A percentile compares a stretch with the other conserved stretches of the same genome.
phyloP scores from a whole-genome alignment of 2,113 vertebrate species.

The Tetrao urogallus region DNA sequence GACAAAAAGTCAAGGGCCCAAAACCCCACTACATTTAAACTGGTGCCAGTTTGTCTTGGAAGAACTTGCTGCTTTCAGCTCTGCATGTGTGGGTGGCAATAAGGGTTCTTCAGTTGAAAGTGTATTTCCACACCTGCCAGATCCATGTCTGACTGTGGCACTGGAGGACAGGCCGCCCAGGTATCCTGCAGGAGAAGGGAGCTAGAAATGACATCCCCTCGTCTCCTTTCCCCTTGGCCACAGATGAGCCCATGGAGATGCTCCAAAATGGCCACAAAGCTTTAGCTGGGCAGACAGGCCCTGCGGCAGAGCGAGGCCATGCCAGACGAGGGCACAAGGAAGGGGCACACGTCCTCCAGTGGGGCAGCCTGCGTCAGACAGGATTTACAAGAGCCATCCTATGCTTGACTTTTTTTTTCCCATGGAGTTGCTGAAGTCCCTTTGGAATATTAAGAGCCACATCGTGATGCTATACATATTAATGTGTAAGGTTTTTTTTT shows the following conservation, averaged over 20 bases:
- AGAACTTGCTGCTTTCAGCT: neutral
- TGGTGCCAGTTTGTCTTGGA: neutral
- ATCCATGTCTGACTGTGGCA: neutral
- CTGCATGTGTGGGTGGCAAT: neutral
- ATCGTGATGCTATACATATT: constrained; percentile 77
- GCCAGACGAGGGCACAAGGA: rapidly evolving
- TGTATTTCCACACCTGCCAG: neutral
- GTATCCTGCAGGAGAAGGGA: rapidly evolving
- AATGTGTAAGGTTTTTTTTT: constrained; percentile 65
- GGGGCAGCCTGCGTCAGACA: rapidly evolving
- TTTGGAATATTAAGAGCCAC: constrained; percentile 75
- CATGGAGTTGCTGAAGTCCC: constrained; percentile 66
- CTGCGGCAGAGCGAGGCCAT: rapidly evolving
- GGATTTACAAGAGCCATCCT: neutral
- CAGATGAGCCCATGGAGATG: neutral
- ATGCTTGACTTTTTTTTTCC: constrained; percentile 40
- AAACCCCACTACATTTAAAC: neutral
- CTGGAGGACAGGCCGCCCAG: rapidly evolving
- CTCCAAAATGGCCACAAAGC: neutral
- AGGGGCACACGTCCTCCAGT: neutral
- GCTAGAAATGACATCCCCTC: neutral
- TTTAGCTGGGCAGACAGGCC: neutral
- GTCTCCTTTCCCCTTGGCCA: rapidly evolving
- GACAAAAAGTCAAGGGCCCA: neutral
- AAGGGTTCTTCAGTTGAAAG: neutral